These are phyloP conservation scores for Ellobius talpinus DNA, from an alignment of 2,113 vertebrate species.

Conservation along the genomic window DNA sequence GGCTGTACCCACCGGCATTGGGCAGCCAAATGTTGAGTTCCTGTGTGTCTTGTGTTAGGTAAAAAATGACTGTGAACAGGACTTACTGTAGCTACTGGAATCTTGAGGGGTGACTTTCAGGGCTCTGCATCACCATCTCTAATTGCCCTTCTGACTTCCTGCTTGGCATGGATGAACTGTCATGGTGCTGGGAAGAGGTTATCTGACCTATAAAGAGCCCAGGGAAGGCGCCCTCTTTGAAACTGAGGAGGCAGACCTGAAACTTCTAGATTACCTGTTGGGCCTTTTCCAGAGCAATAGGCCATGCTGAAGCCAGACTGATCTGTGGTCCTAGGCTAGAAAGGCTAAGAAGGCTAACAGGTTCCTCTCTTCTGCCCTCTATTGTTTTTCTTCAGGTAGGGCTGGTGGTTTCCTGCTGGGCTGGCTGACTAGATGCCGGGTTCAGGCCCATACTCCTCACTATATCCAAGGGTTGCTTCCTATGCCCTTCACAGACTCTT, in stretches of 20 bases:
- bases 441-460: neutral
- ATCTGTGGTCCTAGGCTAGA: neutral
- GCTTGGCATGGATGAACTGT: neutral
- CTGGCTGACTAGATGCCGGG: neutral
- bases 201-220: neutral
- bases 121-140: neutral
- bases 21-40: neutral
- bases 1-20: neutral
- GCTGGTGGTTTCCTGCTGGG: neutral
- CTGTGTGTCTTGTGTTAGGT: neutral
- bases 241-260: neutral
- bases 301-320: neutral
- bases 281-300: neutral
- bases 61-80: neutral
- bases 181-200: neutral
- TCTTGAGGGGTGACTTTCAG: neutral
- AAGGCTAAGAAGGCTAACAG: neutral
- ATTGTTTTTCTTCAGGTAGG: neutral
- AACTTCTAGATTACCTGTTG: neutral
- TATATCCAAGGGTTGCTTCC: neutral
- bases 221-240: neutral
- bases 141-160: neutral
- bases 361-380: neutral
- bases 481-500: neutral
- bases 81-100: neutral